Conservation (phyloP, 2,888 invertebrate species). For the Actias luna region DNA sequence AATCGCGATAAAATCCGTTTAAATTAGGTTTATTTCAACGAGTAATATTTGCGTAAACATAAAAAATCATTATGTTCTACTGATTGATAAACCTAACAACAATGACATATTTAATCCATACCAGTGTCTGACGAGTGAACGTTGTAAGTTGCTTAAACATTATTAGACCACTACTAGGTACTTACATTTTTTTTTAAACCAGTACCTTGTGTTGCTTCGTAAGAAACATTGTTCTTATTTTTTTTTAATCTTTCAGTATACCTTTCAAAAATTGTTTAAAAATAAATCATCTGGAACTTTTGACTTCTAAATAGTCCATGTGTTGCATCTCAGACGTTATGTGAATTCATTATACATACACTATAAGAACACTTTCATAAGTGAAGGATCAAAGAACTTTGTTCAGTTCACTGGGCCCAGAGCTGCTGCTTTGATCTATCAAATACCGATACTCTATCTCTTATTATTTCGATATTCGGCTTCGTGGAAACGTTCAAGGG, state of each 20-base stretch:
- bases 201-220: too few species aligned
- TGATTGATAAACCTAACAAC: too few species aligned
- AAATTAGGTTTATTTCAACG: too few species aligned
- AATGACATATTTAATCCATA: too few species aligned
- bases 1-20: too few species aligned
- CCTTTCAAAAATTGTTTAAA: neutral
- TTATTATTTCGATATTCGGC: constrained; percentile 17
- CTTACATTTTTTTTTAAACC: too few species aligned
- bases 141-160: too few species aligned
- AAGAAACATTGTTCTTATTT: too few species aligned
- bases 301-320: neutral
- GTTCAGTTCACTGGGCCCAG: constrained; percentile 35
- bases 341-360: neutral
- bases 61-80: too few species aligned
- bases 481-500: neutral
- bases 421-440: constrained; percentile 37
- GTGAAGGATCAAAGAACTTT: constrained; percentile 42
- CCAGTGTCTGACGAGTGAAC: too few species aligned
- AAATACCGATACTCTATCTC: constrained; percentile 13
- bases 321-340: neutral
- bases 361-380: constrained; percentile 26
- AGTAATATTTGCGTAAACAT: too few species aligned
- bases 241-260: neutral
- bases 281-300: neutral
- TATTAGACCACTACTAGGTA: too few species aligned